phyloP scores from a whole-genome alignment of 1,140 invertebrate species.

The Acromyrmex echinatior region DNA sequence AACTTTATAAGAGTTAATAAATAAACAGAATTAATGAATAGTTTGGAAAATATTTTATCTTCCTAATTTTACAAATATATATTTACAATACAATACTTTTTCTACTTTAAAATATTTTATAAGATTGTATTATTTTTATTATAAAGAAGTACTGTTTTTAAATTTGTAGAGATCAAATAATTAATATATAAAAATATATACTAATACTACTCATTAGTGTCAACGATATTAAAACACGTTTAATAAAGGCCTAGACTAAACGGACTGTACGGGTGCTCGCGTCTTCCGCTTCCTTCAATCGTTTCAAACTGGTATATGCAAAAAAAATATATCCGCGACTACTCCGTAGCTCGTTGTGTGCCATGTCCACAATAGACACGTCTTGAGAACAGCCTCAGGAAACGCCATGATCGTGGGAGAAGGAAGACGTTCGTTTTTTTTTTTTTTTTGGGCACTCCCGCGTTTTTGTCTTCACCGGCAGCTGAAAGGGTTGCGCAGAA shows the following conservation, averaged over 20 bases:
- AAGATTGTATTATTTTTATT: not conserved
- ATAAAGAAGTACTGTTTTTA: not conserved
- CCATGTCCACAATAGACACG: constrained; percentile 5
- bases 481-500: constrained; percentile 74
- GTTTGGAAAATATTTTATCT: not conserved
- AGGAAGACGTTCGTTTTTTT: constrained; percentile 69
- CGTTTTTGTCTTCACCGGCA: constrained; percentile 68
- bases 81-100: not conserved
- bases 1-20: not conserved
- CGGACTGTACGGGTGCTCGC: not conserved
- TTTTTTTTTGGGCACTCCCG: constrained; percentile 39
- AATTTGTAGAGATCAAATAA: not conserved
- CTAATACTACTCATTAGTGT: not conserved
- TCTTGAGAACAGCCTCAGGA: constrained; percentile 63
- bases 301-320: not conserved
- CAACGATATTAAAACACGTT: not conserved
- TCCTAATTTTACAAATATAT: constrained; percentile 4
- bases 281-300: constrained; percentile 12
- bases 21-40: not conserved
- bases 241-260: not conserved
- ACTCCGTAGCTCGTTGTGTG: constrained; percentile 13
- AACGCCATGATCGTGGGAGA: constrained; percentile 66
- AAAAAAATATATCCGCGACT: constrained; percentile 49
- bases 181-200: not conserved
- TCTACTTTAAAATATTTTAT: not conserved